phyloP scores from a whole-genome alignment of 2,113 vertebrate genomes.

The Arvicanthis niloticus region DNA sequence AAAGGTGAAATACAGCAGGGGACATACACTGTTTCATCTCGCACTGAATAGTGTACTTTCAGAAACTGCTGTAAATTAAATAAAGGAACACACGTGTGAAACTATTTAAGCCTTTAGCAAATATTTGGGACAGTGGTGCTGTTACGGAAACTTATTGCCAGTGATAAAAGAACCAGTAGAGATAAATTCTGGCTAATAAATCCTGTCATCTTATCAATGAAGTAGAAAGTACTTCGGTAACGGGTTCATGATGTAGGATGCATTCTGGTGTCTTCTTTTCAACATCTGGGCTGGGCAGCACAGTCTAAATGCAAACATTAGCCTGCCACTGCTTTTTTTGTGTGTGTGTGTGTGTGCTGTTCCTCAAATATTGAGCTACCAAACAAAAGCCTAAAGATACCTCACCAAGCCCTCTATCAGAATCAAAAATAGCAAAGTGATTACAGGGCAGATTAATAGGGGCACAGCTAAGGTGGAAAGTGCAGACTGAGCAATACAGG shows the following conservation, averaged over 20 bases:
- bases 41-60: conserved; percentile 51
- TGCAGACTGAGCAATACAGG: conserved; percentile 66
- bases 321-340: neutral
- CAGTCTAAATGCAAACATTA: neutral
- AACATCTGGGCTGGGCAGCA: neutral
- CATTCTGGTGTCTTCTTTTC: neutral
- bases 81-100: conserved; percentile 53
- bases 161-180: conserved; percentile 56
- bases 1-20: conserved; percentile 68
- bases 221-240: conserved; percentile 57
- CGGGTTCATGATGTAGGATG: neutral
- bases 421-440: conserved; percentile 50
- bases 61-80: conserved; percentile 70
- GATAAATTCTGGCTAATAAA: conserved; percentile 71
- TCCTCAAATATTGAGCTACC: neutral
- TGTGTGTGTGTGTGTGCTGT: too few species aligned
- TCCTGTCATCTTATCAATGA: conserved; percentile 70
- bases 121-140: conserved; percentile 65
- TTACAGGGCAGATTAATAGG: conserved; percentile 56
- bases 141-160: conserved; percentile 64
- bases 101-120: conserved; percentile 71
- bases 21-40: conserved; percentile 33
- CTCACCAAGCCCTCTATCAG: neutral
- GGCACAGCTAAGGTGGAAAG: conserved; percentile 46
- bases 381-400: neutral